phyloP scores from a whole-genome alignment of 2,797 vertebrate genomes.

The Oryzias sinensis region DNA sequence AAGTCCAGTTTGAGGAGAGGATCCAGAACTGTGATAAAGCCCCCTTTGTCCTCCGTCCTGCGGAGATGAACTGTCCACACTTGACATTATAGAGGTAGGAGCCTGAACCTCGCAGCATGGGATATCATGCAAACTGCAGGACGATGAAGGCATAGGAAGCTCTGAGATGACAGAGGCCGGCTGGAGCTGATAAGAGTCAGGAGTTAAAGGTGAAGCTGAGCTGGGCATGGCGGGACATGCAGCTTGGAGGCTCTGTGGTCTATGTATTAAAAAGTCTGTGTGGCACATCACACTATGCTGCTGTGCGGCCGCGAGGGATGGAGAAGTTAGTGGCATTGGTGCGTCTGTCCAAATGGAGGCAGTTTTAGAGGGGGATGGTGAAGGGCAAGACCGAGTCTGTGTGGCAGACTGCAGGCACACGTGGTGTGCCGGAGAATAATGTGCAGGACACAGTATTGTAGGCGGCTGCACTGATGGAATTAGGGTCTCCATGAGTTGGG shows the following conservation, averaged over 20 bases:
- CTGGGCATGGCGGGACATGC: constrained; percentile 21
- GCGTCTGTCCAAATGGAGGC: constrained; percentile 56
- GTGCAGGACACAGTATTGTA: constrained; percentile 50
- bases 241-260: constrained; percentile 60
- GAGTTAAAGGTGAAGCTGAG: constrained; percentile 27
- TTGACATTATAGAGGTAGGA: constrained; percentile 37
- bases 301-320: constrained; percentile 38
- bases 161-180: constrained; percentile 23
- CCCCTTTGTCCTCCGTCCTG: constrained; percentile 38
- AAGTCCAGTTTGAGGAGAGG: constrained; percentile 51
- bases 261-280: constrained; percentile 33
- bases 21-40: constrained; percentile 45
- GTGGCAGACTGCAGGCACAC: constrained; percentile 37
- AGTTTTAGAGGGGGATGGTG: constrained; percentile 41
- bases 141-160: constrained; percentile 36
- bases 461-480: constrained; percentile 51
- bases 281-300: constrained; percentile 40
- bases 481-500: constrained; percentile 74
- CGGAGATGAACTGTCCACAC: constrained; percentile 48
- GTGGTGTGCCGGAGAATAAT: constrained; percentile 58
- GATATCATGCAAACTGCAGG: constrained; percentile 40
- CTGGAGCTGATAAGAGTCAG: constrained; percentile 26
- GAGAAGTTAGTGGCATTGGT: constrained; percentile 48
- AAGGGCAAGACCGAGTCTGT: constrained; percentile 40
- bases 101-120: constrained; percentile 25